phyloP scores from a whole-genome alignment of 2,797 vertebrate genomes.

The Sebastes cheni region DNA sequence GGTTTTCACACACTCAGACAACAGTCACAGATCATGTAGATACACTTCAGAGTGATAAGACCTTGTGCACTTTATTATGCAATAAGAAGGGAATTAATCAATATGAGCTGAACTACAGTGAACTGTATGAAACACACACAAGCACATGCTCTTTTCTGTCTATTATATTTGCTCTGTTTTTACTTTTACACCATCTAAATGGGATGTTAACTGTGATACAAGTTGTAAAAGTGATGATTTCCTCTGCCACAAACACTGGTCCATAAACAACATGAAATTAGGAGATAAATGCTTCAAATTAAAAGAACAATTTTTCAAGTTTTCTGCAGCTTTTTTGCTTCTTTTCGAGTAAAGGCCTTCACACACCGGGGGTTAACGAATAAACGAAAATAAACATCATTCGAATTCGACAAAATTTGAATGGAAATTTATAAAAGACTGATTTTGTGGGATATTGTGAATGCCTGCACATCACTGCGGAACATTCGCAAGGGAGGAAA shows the following conservation, averaged over 20 bases:
- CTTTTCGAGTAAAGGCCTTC: not conserved
- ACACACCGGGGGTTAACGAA: too few species aligned
- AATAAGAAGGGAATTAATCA: slow-evolving; percentile 10
- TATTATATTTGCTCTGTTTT: not conserved
- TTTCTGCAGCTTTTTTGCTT: not conserved
- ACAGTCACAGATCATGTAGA: slow-evolving; percentile 28
- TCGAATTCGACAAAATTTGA: too few species aligned
- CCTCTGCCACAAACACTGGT: not conserved
- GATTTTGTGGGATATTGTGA: too few species aligned
- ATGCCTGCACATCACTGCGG: too few species aligned
- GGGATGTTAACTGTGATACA: too few species aligned
- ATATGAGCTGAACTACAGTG: not conserved
- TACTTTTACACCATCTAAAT: too few species aligned
- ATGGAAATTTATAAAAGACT: accelerated
- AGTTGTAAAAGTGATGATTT: not conserved
- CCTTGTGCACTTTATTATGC: slow-evolving; percentile 17
- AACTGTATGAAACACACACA: not conserved
- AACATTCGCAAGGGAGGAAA: too few species aligned
- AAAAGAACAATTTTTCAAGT: not conserved
- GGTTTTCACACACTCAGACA: slow-evolving; percentile 21
- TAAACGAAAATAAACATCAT: too few species aligned
- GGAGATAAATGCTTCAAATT: not conserved
- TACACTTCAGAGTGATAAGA: slow-evolving; percentile 30
- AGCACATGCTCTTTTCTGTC: not conserved
- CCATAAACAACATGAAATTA: not conserved